Evolutionary conservation across 1,140 invertebrate genomes (phyloP).

Genomic region (Octopus bimaculoides): DNA sequence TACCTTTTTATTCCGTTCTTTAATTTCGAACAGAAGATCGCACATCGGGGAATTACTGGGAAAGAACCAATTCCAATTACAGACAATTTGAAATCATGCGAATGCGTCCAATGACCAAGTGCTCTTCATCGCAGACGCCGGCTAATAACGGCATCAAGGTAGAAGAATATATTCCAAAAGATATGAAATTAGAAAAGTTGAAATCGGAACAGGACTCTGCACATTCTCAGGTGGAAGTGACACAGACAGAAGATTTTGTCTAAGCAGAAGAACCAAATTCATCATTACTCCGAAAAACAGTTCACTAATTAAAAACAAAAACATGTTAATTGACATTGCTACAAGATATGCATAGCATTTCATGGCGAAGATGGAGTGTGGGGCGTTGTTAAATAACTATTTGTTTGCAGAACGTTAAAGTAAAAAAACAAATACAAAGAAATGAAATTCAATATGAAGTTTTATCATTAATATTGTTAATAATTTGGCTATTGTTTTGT

Average conservation of each 20-base stretch:
- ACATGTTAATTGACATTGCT: too few species aligned
- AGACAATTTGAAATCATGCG: conserved; percentile 28
- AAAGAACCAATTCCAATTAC: conserved; percentile 19
- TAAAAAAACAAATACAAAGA: too few species aligned
- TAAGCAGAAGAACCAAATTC: not conserved
- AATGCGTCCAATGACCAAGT: conserved; percentile 25
- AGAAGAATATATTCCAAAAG: not conserved
- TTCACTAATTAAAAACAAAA: too few species aligned
- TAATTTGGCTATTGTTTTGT: too few species aligned
- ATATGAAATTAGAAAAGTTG: not conserved
- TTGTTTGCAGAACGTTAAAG: too few species aligned
- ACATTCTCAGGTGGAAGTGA: not conserved
- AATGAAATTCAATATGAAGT: too few species aligned
- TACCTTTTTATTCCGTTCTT: not conserved
- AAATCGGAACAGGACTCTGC: not conserved
- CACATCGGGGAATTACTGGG: conserved; percentile 17
- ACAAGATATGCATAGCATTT: too few species aligned
- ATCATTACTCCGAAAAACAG: too few species aligned
- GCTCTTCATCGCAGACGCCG: conserved; percentile 18
- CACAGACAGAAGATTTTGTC: not conserved
- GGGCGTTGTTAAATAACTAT: too few species aligned
- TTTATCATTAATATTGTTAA: too few species aligned
- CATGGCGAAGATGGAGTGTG: too few species aligned
- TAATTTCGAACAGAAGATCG: conserved; percentile 21
- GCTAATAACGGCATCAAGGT: not conserved